Percentiles rank a stretch among this genome's conserved stretches.
Evolutionary conservation across 2,797 vertebrate genomes (phyloP).

Genomic region (Oreochromis grahami): DNA sequence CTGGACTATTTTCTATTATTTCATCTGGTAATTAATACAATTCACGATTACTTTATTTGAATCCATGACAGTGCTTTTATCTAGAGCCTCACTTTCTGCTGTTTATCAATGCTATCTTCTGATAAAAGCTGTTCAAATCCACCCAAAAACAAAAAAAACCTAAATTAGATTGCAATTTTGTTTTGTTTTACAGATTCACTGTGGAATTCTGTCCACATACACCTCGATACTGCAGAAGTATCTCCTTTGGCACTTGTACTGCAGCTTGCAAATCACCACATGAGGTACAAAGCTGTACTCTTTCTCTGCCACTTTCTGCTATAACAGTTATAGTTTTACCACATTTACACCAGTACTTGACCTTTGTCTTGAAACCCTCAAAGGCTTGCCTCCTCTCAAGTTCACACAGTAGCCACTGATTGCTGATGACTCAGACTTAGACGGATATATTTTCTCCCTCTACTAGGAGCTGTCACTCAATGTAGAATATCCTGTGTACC

Average conservation of each 20-base stretch:
- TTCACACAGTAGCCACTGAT: not conserved
- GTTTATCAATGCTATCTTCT: not conserved
- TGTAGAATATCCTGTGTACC: not conserved
- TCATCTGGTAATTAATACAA: not conserved
- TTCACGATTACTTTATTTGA: fast-evolving
- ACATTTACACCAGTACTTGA: not conserved
- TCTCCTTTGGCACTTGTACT: not conserved
- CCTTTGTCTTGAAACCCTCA: not conserved
- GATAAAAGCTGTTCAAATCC: not conserved
- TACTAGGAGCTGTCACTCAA: not conserved
- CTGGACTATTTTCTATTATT: not conserved
- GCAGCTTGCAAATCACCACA: not conserved
- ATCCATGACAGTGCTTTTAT: not conserved
- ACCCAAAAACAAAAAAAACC: not conserved
- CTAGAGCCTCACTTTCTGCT: not conserved
- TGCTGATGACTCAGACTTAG: not conserved
- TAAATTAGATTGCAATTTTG: not conserved
- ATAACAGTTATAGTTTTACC: not conserved
- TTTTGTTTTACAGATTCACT: not conserved
- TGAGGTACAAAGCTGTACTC: not conserved
- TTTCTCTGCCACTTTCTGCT: not conserved
- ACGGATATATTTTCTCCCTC: not conserved
- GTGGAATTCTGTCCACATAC: not conserved
- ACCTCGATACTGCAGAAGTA: not conserved
- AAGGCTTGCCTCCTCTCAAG: not conserved